These are phyloP conservation scores for Selene dorsalis DNA, from an alignment of 2,797 vertebrate genomes.

Conservation along the genomic window DNA sequence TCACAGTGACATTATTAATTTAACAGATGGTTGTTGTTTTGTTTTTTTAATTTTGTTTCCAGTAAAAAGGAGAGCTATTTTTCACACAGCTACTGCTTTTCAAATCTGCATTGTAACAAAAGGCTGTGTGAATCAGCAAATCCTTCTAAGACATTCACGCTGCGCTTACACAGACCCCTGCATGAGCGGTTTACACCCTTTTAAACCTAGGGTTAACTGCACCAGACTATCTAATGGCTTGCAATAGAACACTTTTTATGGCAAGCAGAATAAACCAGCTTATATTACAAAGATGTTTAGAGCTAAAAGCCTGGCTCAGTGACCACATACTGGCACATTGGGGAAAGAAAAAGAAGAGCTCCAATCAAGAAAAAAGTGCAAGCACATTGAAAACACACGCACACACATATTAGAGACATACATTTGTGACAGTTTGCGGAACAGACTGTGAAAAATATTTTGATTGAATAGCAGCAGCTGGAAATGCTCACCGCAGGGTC, in stretches of 20 bases:
- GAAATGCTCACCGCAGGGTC: constrained; percentile 91
- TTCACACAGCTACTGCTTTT: constrained; percentile 22
- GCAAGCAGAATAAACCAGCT: constrained; percentile 17
- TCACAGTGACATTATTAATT: constrained; percentile 25
- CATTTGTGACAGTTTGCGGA: constrained; percentile 30
- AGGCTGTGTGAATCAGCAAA: constrained; percentile 35
- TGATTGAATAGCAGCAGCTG: constrained; percentile 57
- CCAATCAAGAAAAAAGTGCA: constrained; percentile 9
- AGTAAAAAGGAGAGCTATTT: constrained; percentile 15
- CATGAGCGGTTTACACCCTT: constrained; percentile 34
- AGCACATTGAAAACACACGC: constrained; percentile 13
- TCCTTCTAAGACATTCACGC: constrained; percentile 10
- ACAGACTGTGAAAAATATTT: constrained; percentile 44
- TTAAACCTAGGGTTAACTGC: constrained; percentile 45
- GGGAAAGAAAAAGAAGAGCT: background rate
- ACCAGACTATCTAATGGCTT: constrained; percentile 43
- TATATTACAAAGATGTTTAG: constrained; percentile 28
- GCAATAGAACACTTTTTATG: constrained; percentile 40
- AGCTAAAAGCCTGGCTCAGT: constrained; percentile 36
- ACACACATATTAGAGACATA: constrained; percentile 10
- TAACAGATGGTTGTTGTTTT: constrained; percentile 25
- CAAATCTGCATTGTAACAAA: constrained; percentile 42
- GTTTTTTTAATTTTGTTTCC: background rate
- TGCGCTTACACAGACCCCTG: background rate
- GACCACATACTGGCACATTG: constrained; percentile 4